Conservation (phyloP, 1,140 invertebrate genomes). For the Sitophilus oryzae region DNA sequence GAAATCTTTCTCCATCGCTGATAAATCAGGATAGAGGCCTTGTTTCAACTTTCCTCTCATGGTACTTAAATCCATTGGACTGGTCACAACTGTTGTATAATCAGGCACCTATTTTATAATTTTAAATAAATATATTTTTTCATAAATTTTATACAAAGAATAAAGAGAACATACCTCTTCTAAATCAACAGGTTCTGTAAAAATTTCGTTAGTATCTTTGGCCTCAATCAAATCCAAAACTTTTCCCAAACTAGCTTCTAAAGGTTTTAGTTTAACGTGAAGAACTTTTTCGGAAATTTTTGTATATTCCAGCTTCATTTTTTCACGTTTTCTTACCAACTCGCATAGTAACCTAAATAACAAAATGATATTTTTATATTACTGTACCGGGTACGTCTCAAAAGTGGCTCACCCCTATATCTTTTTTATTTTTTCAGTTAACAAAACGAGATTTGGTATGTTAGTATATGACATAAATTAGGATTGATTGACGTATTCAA, state of each 20-base stretch:
- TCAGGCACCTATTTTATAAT: conserved; percentile 66
- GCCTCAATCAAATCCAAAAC: conserved; percentile 70
- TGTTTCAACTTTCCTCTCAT: conserved; percentile 76
- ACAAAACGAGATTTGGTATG: too few species aligned
- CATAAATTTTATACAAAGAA: conserved; percentile 50
- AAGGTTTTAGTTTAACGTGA: conserved; percentile 74
- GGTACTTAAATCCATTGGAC: conserved; percentile 94
- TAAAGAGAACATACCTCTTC: conserved; percentile 57
- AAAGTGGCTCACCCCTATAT: too few species aligned
- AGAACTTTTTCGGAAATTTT: conserved; percentile 75
- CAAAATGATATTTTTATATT: not conserved
- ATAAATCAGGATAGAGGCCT: conserved; percentile 70
- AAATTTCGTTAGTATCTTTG: conserved; percentile 81
- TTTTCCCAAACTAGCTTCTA: conserved; percentile 68
- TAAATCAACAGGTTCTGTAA: conserved; percentile 86
- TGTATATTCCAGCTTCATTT: conserved; percentile 84
- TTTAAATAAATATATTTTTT: not conserved
- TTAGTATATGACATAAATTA: not conserved
- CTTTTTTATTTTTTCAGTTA: too few species aligned
- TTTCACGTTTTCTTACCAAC: conserved; percentile 90
- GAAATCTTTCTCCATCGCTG: conserved; percentile 83
- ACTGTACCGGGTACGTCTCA: too few species aligned
- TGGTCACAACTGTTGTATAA: conserved; percentile 84
- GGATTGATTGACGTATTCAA: too few species aligned
- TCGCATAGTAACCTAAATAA: conserved; percentile 70